Conservation (phyloP, 2,888 invertebrate species). For the Lysandra coridon region DNA sequence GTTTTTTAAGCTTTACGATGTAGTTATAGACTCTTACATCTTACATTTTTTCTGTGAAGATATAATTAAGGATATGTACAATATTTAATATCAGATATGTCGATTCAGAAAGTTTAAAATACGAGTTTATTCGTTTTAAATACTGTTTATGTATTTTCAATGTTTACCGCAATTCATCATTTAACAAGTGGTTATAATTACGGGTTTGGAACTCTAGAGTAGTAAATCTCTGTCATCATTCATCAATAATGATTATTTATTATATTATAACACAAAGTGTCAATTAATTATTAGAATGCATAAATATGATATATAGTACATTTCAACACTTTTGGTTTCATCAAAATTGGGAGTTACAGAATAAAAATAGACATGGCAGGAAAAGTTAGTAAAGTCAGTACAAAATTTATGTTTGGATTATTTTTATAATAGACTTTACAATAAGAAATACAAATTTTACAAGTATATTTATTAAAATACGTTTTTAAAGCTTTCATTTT, state of each 20-base stretch:
- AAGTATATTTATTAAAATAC: constrained; percentile 52
- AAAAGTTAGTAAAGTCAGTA: not conserved
- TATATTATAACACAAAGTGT: not conserved
- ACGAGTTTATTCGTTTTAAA: not conserved
- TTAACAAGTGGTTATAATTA: not conserved
- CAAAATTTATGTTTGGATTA: constrained; percentile 39
- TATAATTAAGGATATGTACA: constrained; percentile 25
- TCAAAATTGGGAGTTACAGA: not conserved
- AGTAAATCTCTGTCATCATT: not conserved
- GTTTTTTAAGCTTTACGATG: not conserved
- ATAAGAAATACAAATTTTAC: constrained; percentile 17
- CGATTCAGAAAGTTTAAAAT: constrained; percentile 8
- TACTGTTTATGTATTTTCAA: not conserved
- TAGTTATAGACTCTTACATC: not conserved
- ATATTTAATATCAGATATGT: constrained; percentile 20
- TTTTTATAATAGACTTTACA: constrained; percentile 1
- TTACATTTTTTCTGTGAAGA: not conserved
- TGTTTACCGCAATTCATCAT: not conserved
- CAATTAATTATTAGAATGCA: not conserved
- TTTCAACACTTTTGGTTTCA: not conserved
- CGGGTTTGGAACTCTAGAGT: not conserved
- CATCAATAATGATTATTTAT: not conserved
- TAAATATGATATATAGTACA: not conserved
- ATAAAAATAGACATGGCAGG: not conserved
- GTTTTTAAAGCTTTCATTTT: constrained; percentile 76